Evolutionary conservation across 2,113 vertebrate species (phyloP).

Genomic region (Callipepla californica): DNA sequence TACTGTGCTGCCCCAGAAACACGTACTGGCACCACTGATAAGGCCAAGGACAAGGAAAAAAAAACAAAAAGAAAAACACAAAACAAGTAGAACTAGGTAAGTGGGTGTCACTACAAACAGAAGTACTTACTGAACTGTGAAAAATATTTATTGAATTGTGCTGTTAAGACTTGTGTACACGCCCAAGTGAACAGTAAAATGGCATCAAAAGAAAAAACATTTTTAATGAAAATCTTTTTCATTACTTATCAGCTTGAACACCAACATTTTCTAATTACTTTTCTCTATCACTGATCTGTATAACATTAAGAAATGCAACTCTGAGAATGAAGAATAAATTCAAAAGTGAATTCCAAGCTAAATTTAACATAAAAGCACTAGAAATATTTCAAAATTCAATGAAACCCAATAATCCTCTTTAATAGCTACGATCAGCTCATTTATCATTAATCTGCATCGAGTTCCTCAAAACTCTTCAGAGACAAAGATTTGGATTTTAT

Average conservation of each 20-base stretch:
- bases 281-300: background rate
- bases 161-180: background rate
- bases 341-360: background rate
- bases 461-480: background rate
- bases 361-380: background rate
- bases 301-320: background rate
- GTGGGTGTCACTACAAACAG: background rate
- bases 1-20: background rate
- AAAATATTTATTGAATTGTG: background rate
- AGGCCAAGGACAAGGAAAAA: background rate
- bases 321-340: background rate
- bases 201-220: background rate
- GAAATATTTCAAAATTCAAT: background rate
- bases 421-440: background rate
- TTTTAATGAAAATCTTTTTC: background rate
- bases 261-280: background rate
- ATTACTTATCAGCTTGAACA: background rate
- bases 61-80: no score
- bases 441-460: background rate
- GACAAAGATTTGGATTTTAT: background rate
- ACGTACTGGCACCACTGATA: background rate
- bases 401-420: background rate
- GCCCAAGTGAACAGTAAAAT: background rate
- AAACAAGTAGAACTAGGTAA: background rate
- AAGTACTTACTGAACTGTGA: background rate